Conservation (phyloP, 2,888 invertebrate species). For the Ennomos erosarius region DNA sequence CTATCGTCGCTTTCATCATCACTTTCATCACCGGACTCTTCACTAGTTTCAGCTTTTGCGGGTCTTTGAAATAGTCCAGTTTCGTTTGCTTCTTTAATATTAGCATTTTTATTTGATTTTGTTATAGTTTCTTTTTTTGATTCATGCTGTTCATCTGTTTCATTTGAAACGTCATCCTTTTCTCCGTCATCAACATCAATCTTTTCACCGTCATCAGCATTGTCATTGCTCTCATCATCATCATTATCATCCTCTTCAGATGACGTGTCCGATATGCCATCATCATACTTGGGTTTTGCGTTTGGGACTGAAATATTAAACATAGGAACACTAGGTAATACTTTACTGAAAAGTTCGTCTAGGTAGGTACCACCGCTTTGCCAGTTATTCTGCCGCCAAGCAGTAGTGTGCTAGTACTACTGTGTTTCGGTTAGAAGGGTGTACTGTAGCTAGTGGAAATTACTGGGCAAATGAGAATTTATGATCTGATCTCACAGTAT, state of each 20-base stretch:
- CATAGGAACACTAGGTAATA: not conserved
- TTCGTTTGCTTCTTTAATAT: conserved; percentile 12
- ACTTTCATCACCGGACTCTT: conserved; percentile 5
- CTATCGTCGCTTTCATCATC: conserved; percentile 39
- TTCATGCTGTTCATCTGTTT: conserved; percentile 18
- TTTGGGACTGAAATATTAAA: conserved; percentile 66
- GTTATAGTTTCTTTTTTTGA: conserved; percentile 15
- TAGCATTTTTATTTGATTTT: conserved; percentile 29
- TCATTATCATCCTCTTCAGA: conserved; percentile 60
- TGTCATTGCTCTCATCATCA: conserved; percentile 55
- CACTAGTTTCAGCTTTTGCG: conserved; percentile 5
- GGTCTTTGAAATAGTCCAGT: conserved; percentile 34
- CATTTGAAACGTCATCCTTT: conserved; percentile 30
- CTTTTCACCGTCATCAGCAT: conserved; percentile 35
- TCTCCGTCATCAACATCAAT: conserved; percentile 46
- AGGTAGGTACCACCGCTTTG: no score
- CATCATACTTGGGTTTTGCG: conserved; percentile 68
- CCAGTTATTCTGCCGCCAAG: no score
- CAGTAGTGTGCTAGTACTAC: no score
- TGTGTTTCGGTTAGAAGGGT: no score
- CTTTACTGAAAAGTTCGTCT: no score
- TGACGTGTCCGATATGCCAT: conserved; percentile 74
- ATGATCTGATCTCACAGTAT: no score
- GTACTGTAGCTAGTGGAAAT: no score
- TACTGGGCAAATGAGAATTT: no score